Evolutionary conservation across 2,888 invertebrate genomes (phyloP).

Genomic region (Sesia apiformis): DNA sequence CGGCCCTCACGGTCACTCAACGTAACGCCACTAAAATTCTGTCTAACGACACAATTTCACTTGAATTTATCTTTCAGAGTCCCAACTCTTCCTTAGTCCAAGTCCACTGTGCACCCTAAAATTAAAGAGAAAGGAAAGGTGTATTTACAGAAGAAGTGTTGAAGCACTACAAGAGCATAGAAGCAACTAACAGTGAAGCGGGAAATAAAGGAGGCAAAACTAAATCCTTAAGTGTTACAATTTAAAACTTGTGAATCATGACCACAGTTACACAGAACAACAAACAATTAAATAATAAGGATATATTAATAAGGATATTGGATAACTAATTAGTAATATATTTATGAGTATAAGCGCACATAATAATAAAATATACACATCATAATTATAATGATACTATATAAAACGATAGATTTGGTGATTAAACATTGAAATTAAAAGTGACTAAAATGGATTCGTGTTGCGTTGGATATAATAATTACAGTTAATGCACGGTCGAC

Average conservation of each 20-base stretch:
- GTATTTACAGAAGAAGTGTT: constrained; percentile 41
- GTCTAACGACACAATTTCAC: background rate
- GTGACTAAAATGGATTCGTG: too few relatives aligned
- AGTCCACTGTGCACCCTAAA: constrained; percentile 19
- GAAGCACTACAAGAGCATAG: constrained; percentile 11
- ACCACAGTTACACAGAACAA: background rate
- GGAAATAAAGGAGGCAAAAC: background rate
- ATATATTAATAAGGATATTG: background rate
- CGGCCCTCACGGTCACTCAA: constrained; percentile 17
- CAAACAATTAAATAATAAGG: background rate
- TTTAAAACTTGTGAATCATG: background rate
- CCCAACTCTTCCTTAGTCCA: constrained; percentile 5
- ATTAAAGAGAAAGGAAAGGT: constrained; percentile 51
- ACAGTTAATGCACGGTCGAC: too few relatives aligned
- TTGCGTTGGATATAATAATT: too few relatives aligned
- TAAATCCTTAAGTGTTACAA: too few relatives aligned
- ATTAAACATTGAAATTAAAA: too few relatives aligned
- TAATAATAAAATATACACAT: too few relatives aligned
- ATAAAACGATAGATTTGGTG: too few relatives aligned
- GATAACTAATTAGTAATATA: background rate
- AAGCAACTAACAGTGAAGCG: constrained; percentile 7
- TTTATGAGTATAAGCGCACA: too few relatives aligned
- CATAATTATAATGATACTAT: too few relatives aligned
- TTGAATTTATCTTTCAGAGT: background rate
- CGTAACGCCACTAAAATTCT: background rate